Evolutionary conservation across 2,113 vertebrate genomes (phyloP), one percentile per base, ranked within the genome.

Genomic region (Ochotona curzoniae): DNA sequence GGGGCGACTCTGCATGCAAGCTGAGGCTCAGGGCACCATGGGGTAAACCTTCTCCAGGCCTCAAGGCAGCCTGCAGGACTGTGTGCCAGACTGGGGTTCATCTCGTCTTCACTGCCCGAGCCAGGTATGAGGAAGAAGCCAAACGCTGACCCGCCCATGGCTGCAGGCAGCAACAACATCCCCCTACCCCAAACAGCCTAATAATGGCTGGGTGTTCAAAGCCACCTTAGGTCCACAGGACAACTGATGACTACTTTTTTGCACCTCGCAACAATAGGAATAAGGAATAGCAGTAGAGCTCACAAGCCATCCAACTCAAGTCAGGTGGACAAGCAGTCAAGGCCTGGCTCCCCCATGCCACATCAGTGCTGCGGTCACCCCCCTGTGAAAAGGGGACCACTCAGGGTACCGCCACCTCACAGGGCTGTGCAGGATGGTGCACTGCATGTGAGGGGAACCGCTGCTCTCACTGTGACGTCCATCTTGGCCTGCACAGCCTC

Each of bases 111-210:
- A 80, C 14, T 82, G 78, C n/a, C 12, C 60, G 70, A 51, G 28
- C 57, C 25, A 74, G 61, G n/a, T 38, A 26, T 71, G 86, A 75
- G 75, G n/a, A 84, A 94, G 69, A 76, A 78, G 54, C 73, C 26
- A 67, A 44, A 85, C 38, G 18, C 18, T 64, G 2, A 1, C 7
- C 32, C 10, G 63, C 3, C 20, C 28, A 21, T 54, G 30, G 32
- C 32, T 23, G 61, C 21, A 20, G 26, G 38, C 49, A 87, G 82
- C 21, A 23, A 76, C 32, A 94, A 20, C n/a, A 49, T 63, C 88
- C 47, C 91, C 32, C 83, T 69, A 91, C 91, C 32, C 83, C 73
- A 91, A 78, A 91, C 0, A 32, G 74, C 8, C 20, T 49, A 71
- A 81, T 49, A 71, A 81, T 7, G 23, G 9, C 6, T 49, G 14